A percentile compares a stretch with the other conserved stretches of the same genome.
These are phyloP conservation scores for Clistopyga incitator DNA, from an alignment of 2,888 invertebrate species.

Conservation along the genomic window DNA sequence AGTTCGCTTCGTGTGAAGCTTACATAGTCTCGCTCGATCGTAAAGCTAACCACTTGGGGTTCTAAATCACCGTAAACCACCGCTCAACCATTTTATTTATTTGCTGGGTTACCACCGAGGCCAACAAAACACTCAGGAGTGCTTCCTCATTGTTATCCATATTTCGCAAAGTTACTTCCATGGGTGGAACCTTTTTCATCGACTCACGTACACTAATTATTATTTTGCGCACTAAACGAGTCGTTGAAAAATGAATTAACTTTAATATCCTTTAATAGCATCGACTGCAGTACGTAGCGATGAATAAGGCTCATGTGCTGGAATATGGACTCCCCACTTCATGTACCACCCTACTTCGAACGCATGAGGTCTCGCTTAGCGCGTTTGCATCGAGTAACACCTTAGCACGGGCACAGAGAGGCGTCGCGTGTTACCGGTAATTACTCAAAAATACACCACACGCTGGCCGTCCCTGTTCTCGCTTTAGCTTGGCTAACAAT, in stretches of 20 bases:
- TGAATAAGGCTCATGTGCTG: conserved; percentile 12
- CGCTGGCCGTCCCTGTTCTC: conserved; percentile 75
- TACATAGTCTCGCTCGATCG: background rate
- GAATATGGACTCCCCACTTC: background rate
- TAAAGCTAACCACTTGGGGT: background rate
- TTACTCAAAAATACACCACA: conserved; percentile 80
- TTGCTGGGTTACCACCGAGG: background rate
- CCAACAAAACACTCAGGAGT: background rate
- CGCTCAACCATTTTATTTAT: background rate
- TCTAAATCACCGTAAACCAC: background rate
- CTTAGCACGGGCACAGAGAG: conserved; percentile 67
- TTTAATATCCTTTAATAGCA: background rate
- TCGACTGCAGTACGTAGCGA: background rate
- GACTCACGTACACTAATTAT: no score
- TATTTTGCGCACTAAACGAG: no score
- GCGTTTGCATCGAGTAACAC: conserved; percentile 73
- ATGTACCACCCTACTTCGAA: conserved; percentile 30
- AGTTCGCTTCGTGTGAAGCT: background rate
- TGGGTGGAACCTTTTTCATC: no score
- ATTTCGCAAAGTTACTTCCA: background rate
- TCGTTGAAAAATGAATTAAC: no score
- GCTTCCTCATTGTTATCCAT: background rate
- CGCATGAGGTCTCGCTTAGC: conserved; percentile 27
- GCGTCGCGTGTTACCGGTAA: conserved; percentile 83
- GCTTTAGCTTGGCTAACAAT: conserved; percentile 78